These are phyloP conservation scores for Pseudomyrmex cubaensis DNA, from an alignment of 1,140 invertebrate genomes.

Conservation along the genomic window DNA sequence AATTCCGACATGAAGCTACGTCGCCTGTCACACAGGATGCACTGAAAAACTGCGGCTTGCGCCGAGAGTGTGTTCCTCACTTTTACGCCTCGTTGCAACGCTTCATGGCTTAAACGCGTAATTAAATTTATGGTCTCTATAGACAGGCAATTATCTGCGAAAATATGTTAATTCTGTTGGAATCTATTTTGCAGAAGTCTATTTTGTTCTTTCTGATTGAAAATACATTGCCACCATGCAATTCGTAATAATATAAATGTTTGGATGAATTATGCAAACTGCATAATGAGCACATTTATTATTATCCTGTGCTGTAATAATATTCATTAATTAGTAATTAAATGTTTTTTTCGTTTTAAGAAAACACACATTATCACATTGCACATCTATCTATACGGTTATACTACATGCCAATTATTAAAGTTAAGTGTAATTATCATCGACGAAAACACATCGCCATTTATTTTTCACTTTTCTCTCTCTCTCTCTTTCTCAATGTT, in stretches of 20 bases:
- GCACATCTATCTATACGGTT: background rate
- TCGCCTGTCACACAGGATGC: slow-evolving; percentile 74
- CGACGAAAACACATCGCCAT: background rate
- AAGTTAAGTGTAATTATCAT: slow-evolving; percentile 35
- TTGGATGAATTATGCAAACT: slow-evolving; percentile 16
- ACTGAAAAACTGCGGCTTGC: slow-evolving; percentile 67
- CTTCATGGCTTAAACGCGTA: slow-evolving; percentile 32
- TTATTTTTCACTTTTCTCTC: background rate
- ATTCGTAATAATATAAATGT: slow-evolving; percentile 12
- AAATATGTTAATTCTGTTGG: slow-evolving; percentile 29
- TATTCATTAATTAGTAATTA: slow-evolving; percentile 32
- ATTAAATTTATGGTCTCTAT: slow-evolving; percentile 56
- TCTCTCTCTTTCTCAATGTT: background rate
- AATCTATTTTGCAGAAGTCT: slow-evolving; percentile 10
- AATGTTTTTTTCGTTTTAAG: slow-evolving; percentile 40
- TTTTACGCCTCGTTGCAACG: slow-evolving; percentile 64
- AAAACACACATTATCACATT: background rate
- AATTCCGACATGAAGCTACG: slow-evolving; percentile 76
- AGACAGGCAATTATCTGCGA: slow-evolving; percentile 24
- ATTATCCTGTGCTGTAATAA: slow-evolving; percentile 1
- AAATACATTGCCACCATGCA: slow-evolving; percentile 8
- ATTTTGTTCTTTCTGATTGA: background rate
- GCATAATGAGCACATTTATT: slow-evolving; percentile 34
- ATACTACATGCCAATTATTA: background rate
- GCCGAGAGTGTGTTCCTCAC: slow-evolving; percentile 70